phyloP scores from a whole-genome alignment of 2,888 invertebrate species.

The Trachelus tabidus region DNA sequence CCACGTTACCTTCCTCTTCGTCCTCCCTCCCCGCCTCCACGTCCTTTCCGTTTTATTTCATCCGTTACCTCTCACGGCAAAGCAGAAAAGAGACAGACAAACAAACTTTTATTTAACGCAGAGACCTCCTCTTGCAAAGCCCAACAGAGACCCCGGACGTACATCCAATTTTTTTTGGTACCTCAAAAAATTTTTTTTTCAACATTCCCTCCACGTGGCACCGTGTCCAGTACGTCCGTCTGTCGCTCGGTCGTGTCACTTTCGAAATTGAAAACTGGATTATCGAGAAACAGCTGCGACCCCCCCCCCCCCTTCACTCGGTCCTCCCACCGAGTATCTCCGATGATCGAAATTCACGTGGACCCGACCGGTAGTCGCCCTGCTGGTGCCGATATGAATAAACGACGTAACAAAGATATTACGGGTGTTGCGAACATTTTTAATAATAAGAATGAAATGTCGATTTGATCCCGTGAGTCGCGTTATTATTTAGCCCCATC shows the following conservation, averaged over 20 bases:
- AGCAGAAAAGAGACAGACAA: neutral
- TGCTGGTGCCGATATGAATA: neutral
- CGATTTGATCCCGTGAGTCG: neutral
- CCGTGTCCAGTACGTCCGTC: neutral
- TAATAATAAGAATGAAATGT: neutral
- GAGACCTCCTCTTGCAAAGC: no score
- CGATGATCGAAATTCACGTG: neutral
- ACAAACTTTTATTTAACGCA: neutral
- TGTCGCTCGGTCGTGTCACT: neutral
- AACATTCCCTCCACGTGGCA: neutral
- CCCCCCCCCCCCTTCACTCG: neutral
- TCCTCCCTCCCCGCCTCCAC: conserved; percentile 1
- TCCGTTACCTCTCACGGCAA: neutral
- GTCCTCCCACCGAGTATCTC: conserved; percentile 15
- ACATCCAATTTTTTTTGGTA: neutral
- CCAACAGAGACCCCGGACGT: neutral
- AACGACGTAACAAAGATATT: neutral
- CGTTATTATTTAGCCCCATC: neutral
- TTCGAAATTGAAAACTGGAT: conserved; percentile 8
- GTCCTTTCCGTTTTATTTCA: conserved; percentile 13
- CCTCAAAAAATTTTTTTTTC: neutral
- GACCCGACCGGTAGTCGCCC: neutral
- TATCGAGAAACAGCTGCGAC: neutral
- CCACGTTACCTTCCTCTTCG: neutral
- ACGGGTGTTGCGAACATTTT: neutral